Base-by-base conservation (phyloP, 2,113 vertebrate genomes). In the Sisor rabdophorus region DNA sequence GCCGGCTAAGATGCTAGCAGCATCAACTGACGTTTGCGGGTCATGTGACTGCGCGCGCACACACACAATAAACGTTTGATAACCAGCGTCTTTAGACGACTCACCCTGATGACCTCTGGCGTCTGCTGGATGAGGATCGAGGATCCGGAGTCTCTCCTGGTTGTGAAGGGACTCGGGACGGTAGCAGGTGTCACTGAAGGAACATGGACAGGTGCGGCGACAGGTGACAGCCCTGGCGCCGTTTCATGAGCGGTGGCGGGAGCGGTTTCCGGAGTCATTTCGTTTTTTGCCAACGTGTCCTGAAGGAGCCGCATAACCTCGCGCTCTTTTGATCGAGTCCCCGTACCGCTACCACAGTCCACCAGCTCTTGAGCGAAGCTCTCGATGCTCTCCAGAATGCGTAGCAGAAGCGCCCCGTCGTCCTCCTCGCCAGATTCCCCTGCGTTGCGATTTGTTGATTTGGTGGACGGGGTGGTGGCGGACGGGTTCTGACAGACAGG, bases 281-380 rank as follows among this genome's bases (percentile, higher is more conserved):
- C 89, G 64, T 90, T 80, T 74, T 93, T 93, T 40, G 92, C 89
- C 80, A 99, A 88, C 1, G 94, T 99, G 86, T 95, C 96, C 84
- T 98, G 96, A 71, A 99, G 91, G 85, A 99, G 95, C 77, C 94
- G 93, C 96, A 99, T 98, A 81, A 99, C 95, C 89, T 98, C 97
- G 47, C 89, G 92, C 87, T 99, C 95, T 84, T 97, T 96, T 7
- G 95, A 94, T 80, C 94, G 90, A 55, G 93, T 98, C 55, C 95
- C 95, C 77, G 92, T 92, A 84, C 93, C 93, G 4, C 93, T 91
- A 71, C 95, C 95, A 58, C 94, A 96, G 81, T 99, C 97, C 76
- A 99, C 96, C 77, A 99, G 89, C 75, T 99, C 97, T 86, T 99
- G 97, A 76, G 97, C 97, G 85, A 99, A 99, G 87, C 94, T 97